Conservation (phyloP, 2,797 vertebrate species). For the Muscicapa striata region DNA sequence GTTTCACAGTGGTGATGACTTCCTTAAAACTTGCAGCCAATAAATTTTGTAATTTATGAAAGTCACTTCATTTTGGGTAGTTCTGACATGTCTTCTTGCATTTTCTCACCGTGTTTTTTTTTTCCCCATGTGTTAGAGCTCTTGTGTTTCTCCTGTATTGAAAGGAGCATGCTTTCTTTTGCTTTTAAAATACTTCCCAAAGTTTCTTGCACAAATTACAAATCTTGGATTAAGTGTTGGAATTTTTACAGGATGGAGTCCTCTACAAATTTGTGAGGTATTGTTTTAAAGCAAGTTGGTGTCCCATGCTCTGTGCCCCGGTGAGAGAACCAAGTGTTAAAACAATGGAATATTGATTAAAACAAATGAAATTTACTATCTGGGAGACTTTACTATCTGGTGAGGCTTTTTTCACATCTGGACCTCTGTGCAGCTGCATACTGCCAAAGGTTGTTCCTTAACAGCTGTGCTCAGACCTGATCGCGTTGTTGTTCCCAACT, state of each 20-base stretch:
- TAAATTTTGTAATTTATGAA: background rate
- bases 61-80: background rate
- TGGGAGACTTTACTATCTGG: background rate
- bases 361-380: background rate
- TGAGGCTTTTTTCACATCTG: background rate
- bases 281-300: background rate
- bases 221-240: background rate
- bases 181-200: background rate
- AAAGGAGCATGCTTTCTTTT: background rate
- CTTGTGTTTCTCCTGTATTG: background rate
- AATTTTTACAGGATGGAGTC: background rate
- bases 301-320: background rate
- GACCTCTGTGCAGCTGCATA: rapidly evolving
- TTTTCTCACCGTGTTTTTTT: background rate
- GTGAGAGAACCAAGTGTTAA: background rate
- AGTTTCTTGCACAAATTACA: background rate
- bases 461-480: slow-evolving; percentile 77
- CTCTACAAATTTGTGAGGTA: background rate
- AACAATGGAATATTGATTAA: background rate
- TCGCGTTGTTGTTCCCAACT: slow-evolving; percentile 85
- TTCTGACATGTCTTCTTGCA: rapidly evolving
- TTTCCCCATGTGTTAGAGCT: background rate
- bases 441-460: slow-evolving; percentile 71
- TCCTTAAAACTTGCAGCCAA: background rate
- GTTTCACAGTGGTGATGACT: background rate